Evolutionary conservation across 2,113 vertebrate genomes (phyloP).

Genomic region (Ptilonorhynchus violaceus): DNA sequence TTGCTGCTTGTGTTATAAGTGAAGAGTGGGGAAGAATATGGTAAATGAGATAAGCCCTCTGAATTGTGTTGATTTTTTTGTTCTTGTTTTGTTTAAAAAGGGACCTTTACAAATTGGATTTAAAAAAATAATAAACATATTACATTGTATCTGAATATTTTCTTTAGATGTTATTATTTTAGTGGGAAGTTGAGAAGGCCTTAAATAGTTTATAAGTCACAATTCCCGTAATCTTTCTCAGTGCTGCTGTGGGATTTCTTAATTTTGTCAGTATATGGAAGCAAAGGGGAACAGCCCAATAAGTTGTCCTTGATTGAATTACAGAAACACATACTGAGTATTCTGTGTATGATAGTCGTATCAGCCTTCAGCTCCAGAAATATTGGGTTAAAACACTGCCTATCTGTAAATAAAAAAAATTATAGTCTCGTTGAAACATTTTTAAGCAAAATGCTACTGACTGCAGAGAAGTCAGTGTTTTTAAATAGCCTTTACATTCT

Average conservation of each 20-base stretch:
- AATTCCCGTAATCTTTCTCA: not conserved
- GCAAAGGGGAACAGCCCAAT: not conserved
- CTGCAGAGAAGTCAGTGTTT: not conserved
- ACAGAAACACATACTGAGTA: not conserved
- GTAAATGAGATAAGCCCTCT: conserved; percentile 52
- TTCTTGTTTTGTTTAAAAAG: conserved; percentile 67
- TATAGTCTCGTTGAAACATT: not conserved
- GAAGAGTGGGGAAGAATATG: conserved; percentile 52
- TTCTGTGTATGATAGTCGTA: not conserved
- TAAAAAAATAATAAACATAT: not conserved
- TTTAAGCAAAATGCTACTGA: not conserved
- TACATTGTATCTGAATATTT: conserved; percentile 8
- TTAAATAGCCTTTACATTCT: not conserved
- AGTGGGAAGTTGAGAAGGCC: not conserved
- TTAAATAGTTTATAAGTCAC: not conserved
- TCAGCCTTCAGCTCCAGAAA: not conserved
- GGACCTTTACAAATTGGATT: conserved; percentile 65
- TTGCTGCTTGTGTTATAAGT: conserved; percentile 73
- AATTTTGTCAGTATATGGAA: not conserved
- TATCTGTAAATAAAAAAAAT: not conserved
- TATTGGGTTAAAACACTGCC: not conserved
- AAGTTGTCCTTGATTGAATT: not conserved
- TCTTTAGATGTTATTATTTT: not conserved
- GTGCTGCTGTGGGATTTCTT: not conserved
- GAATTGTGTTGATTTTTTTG: conserved; percentile 40